Evolutionary conservation across 30 jellyfish, hydroid and myxozoan species (phyloP), one percentile per base, ranked within the genome.

Genomic region (Aurelia aurita): DNA sequence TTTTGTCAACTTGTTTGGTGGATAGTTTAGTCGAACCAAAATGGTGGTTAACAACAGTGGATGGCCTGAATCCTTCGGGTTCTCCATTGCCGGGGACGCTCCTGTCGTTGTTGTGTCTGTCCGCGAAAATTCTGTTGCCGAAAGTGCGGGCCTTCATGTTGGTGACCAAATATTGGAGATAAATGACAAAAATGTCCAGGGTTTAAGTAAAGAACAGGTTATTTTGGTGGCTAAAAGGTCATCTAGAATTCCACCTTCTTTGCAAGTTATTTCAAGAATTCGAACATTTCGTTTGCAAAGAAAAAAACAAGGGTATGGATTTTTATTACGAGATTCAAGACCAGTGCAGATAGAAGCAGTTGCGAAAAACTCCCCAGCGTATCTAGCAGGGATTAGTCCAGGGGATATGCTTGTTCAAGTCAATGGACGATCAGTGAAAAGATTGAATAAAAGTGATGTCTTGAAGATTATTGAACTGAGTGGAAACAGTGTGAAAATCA

Each of bases 1-100:
- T 22, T 32, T 18, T 8, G 8, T 61, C 49, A 22, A 21, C n/a
- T 39, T 22, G 73, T 22, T 22, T 5, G n/a, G 35, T 6, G 21
- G 27, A 61, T 22, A 22, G 16, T 22, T 22, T 0, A 8, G 4
- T 15, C 27, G 20, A 23, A 8, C 23, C 0, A 60, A 35, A 80
- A 84, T 84, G 93, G 87, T 45, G 49, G 31, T 75, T 8, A 87
- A 60, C 29, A 87, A 87, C 55, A 46, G 55, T 43, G 90, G 96
- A 22, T 91, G 98, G 98, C 98, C 98, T n/a, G 96, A 84, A 57
- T 58, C 93, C 6, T 91, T 82, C 59, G 98, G 98, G 55, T 84
- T 91, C 69, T 34, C 86, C 23, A 69, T 91, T 60, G 87, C 89
- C 39, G 96, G 96, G 21, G 93, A 85, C 62, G 86, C 90, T 5